Base-by-base conservation (phyloP, 2,113 vertebrate genomes). In the Gavia stellata region DNA sequence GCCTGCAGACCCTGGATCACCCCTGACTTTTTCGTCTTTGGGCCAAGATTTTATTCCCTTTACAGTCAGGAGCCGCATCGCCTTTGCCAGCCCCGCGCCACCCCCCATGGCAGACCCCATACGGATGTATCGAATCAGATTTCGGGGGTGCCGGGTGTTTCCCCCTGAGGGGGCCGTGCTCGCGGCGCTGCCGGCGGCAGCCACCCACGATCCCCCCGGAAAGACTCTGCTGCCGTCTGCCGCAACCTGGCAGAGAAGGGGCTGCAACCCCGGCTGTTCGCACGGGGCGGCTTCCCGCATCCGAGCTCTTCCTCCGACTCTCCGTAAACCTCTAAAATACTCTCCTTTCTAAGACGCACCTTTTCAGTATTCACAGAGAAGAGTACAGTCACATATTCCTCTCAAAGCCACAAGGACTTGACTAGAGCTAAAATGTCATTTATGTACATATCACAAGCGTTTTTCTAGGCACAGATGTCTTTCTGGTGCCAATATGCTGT, bases 391-490 rank as follows among this genome's bases (percentile, higher is more conserved):
- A 96, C 96, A 90, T 94, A 95, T 97, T 96, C 93, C 91, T 97
- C 97, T 97, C 96, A 96, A 90, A 96, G 91, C 96, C 94, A 96
- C 92, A 82, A 96, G 95, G 97, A 98, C 96, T 97, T 95, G 96
- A 97, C 96, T 97, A 97, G 97, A 98, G 97, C 91, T 95, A 97
- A 97, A 98, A 97, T 98, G 97, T 98, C 97, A 98, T 96, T 97
- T 96, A 96, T 95, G 96, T 97, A 97, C 96, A 95, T 97, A 98
- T 97, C 97, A 97, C 96, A 97, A 97, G 96, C 92, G 67, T 97
- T 97, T 96, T 97, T 95, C 94, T 93, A 97, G 96, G 97, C 97
- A 96, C 97, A 97, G 89, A 97, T 98, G 97, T 96, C 97, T 97
- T 97, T 97, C 87, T 97, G 95, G 96, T 97, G 97, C 97, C 97